Evolutionary conservation across 2,888 invertebrate species (phyloP).

Genomic region (Digitonthophagus gazella): DNA sequence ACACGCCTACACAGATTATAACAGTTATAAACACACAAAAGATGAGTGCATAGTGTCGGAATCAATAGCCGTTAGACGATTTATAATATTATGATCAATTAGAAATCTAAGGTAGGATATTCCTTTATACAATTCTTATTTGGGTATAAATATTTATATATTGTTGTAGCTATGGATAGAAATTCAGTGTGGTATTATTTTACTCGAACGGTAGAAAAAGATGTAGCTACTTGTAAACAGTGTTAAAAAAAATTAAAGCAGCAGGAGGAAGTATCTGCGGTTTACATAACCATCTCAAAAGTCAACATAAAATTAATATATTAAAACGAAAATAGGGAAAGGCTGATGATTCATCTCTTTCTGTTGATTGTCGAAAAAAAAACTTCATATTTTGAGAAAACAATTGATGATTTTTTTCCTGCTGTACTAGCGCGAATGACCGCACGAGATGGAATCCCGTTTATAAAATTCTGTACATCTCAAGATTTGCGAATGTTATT

Average conservation of each 20-base stretch:
- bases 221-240: constrained; percentile 5
- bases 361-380: background rate
- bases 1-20: too few species aligned
- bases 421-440: constrained; percentile 2
- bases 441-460: constrained; percentile 1
- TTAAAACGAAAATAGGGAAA: background rate
- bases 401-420: constrained; percentile 6
- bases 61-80: too few species aligned
- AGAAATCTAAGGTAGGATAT: background rate
- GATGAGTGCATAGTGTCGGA: too few species aligned
- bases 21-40: too few species aligned
- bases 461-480: constrained; percentile 3
- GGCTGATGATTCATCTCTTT: background rate
- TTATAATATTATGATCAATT: constrained; percentile 2
- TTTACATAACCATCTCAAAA: constrained; percentile 5
- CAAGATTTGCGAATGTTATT: constrained; percentile 2
- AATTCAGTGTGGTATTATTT: constrained; percentile 6
- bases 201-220: constrained; percentile 4
- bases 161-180: constrained; percentile 2
- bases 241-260: background rate
- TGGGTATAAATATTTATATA: background rate
- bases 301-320: constrained; percentile 4
- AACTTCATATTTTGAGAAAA: constrained; percentile 4
- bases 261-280: background rate
- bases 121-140: background rate